phyloP scores from a whole-genome alignment of 2,797 vertebrate species.

The Crenichthys baileyi region DNA sequence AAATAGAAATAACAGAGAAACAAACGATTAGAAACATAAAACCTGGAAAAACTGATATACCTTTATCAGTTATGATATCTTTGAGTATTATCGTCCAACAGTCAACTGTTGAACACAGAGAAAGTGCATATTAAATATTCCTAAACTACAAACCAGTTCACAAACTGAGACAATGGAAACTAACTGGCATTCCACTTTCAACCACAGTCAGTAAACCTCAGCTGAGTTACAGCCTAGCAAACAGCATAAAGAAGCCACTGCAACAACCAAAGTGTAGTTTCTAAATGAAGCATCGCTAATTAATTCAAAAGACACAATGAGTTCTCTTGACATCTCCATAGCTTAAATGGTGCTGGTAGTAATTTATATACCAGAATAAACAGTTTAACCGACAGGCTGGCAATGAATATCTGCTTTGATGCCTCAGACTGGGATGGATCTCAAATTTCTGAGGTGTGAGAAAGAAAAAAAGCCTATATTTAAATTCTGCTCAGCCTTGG shows the following conservation, averaged over 20 bases:
- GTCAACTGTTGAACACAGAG: neutral
- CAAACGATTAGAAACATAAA: neutral
- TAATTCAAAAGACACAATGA: neutral
- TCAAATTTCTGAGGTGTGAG: slow-evolving; percentile 29
- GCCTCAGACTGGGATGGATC: slow-evolving; percentile 18
- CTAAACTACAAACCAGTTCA: neutral
- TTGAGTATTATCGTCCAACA: neutral
- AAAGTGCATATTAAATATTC: neutral
- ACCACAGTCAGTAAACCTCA: neutral
- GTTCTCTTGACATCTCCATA: slow-evolving; percentile 15
- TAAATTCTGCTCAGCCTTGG: slow-evolving; percentile 22
- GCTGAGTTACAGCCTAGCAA: slow-evolving; percentile 3
- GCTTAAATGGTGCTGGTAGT: slow-evolving; percentile 2
- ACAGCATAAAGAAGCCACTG: neutral
- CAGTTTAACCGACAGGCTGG: slow-evolving; percentile 34
- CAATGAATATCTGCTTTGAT: slow-evolving; percentile 21
- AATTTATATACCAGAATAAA: slow-evolving; percentile 35
- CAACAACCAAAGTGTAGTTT: slow-evolving; percentile 11
- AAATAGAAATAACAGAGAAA: neutral
- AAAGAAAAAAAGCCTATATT: neutral
- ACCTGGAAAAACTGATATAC: neutral
- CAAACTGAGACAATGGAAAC: neutral
- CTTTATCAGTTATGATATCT: neutral
- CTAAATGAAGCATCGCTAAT: neutral
- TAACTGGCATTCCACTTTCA: slow-evolving; percentile 1